Base-by-base conservation (phyloP, 1,140 invertebrate species). In the Rhagoletis zephyria region DNA sequence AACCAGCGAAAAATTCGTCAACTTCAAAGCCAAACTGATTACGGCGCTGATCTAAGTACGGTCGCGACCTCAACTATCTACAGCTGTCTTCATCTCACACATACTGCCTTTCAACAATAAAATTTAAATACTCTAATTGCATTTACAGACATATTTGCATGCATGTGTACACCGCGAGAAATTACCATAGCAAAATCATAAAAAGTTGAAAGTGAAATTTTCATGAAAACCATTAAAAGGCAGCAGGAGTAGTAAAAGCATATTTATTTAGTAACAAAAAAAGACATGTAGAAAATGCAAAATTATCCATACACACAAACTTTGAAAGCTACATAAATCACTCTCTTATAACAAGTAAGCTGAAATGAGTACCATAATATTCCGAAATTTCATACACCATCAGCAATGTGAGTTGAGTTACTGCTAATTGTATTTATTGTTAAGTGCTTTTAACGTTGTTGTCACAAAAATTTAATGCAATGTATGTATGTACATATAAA, bases 11-110 rank as follows among this genome's bases (percentile, higher is more conserved):
- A 95, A 96, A 93, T 96, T 97, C 94, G 96, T 97, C 90, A 97
- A 97, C 95, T 97, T 97, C 95, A 97, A 97, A 94, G 97, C 97
- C 90, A 95, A 96, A 95, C 94, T 97, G 89, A 96, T 97, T 93
- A 97, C 96, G 91, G 96, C 96, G 87, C 95, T 97, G 93, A 97
- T 97, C 93, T 97, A 97, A 95, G 89, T 19, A 3, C 59, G 51
- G 59, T 16, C 59, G n/a, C 3, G 1, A 51, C 48, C 1, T 14
- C 48, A 51, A 14, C 61, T 19, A 19, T 16, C 19, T 16, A 6
- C 63, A 51, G 85, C 85, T 64, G 61, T 56, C 64, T 48, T 51
- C 48, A 64, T 70, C 63, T 51, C 64, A 87, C 64, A 87, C 48
- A 56, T 48, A 59, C 48, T 56, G 45, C 74, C 48, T 19, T 51